Evolutionary conservation across 2,113 vertebrate genomes (phyloP).

Genomic region (Proteles cristata): DNA sequence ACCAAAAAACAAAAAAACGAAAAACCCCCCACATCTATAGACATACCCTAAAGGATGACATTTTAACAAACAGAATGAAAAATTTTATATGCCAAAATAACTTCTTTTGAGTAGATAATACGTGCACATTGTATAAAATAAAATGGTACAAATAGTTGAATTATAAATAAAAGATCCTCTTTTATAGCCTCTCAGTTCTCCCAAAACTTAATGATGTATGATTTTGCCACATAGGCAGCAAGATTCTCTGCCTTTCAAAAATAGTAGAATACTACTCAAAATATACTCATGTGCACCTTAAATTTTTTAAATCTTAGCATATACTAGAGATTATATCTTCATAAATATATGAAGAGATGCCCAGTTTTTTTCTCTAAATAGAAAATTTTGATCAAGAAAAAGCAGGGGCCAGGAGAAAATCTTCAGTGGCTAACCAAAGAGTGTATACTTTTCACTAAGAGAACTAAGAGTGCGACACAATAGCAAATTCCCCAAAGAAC

Average conservation of each 20-base stretch:
- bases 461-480: not conserved
- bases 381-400: not conserved
- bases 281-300: not conserved
- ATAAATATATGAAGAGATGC: not conserved
- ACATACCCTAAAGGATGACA: not conserved
- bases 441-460: not conserved
- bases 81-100: not conserved
- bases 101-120: not conserved
- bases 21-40: not conserved
- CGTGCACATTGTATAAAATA: not conserved
- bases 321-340: not conserved
- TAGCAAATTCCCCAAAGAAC: not conserved
- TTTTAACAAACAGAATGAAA: not conserved
- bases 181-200: not conserved
- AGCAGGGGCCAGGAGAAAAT: not conserved
- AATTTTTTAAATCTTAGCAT: not conserved
- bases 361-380: not conserved
- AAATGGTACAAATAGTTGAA: not conserved
- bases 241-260: not conserved
- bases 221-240: not conserved
- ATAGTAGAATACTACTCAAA: not conserved
- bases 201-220: not conserved
- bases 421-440: not conserved
- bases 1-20: not conserved
- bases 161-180: not conserved